Evolutionary conservation across 2,113 vertebrate species (phyloP).

Genomic region (Sakesphorus luctuosus): DNA sequence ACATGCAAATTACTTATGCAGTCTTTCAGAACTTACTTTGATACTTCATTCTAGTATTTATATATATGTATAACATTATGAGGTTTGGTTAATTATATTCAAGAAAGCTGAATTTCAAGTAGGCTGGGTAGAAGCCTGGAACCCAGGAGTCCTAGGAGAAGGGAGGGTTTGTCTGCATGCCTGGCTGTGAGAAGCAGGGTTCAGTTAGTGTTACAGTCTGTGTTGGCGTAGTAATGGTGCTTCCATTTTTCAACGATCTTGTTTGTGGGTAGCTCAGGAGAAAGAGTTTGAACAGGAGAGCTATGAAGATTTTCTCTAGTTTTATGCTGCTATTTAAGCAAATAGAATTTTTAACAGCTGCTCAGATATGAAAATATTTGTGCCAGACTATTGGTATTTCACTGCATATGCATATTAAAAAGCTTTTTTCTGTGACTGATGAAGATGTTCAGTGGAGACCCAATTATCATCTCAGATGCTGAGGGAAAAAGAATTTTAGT

Average conservation of each 20-base stretch:
- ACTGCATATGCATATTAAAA: background rate
- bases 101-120: background rate
- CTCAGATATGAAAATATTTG: background rate
- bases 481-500: background rate
- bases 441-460: background rate
- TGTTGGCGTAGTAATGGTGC: background rate
- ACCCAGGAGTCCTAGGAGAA: background rate
- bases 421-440: background rate
- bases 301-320: background rate
- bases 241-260: background rate
- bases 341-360: background rate
- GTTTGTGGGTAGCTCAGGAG: background rate
- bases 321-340: background rate
- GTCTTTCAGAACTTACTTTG: background rate
- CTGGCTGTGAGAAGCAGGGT: background rate
- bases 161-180: background rate
- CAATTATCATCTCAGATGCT: background rate
- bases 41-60: background rate
- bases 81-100: background rate
- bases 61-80: background rate
- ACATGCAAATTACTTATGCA: background rate
- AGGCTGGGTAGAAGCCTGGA: background rate
- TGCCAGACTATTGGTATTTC: background rate
- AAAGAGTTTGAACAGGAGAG: background rate
- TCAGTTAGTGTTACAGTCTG: accelerated